Evolutionary conservation across 2,113 vertebrate genomes (phyloP).

Genomic region (Phaethornis superciliosus): DNA sequence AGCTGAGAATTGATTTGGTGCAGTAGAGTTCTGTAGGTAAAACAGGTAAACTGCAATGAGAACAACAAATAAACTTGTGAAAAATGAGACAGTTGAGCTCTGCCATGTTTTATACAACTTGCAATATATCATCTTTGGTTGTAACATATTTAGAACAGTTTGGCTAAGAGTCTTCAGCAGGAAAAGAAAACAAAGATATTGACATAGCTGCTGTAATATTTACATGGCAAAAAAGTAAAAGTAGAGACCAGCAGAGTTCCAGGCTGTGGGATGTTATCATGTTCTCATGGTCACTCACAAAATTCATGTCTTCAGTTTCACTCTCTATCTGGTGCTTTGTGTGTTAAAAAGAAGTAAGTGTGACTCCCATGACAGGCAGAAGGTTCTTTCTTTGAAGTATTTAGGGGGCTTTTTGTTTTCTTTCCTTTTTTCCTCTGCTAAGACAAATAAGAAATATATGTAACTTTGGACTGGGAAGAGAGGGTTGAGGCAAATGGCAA

Average conservation of each 20-base stretch:
- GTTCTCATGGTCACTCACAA: neutral
- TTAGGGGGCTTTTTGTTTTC: neutral
- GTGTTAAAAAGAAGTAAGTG: neutral
- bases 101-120: neutral
- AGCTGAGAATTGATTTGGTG: neutral
- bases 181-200: neutral
- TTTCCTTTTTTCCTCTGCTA: neutral
- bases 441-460: neutral
- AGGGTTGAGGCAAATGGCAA: neutral
- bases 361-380: neutral
- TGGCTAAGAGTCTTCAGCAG: neutral
- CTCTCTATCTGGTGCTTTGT: neutral
- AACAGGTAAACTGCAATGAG: neutral
- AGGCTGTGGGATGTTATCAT: neutral
- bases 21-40: neutral
- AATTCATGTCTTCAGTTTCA: neutral
- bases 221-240: neutral
- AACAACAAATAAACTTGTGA: neutral
- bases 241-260: neutral
- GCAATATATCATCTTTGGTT: neutral
- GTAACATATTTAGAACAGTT: conserved; percentile 14
- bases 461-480: neutral
- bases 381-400: neutral
- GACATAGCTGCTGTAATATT: neutral
- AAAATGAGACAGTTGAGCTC: conserved; percentile 14